A percentile compares a stretch with the other conserved stretches of the same genome.
Conservation (phyloP, 1,140 invertebrate genomes). For the Riptortus pedestris region DNA sequence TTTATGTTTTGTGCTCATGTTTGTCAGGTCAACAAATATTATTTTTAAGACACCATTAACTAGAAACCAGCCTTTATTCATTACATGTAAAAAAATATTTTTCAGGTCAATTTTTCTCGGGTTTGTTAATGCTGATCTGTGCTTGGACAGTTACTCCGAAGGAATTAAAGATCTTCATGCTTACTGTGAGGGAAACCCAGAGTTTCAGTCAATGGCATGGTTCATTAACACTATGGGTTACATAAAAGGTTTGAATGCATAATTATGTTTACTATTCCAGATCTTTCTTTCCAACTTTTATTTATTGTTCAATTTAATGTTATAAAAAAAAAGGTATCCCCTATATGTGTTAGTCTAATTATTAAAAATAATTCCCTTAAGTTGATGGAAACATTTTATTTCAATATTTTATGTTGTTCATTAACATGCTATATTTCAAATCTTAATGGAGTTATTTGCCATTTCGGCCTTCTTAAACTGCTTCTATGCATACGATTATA, state of each 20-base stretch:
- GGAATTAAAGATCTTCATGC: background rate
- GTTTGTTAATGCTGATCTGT: background rate
- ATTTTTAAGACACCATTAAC: background rate
- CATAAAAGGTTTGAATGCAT: conserved; percentile 1
- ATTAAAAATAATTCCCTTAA: too few relatives aligned
- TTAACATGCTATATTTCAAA: too few relatives aligned
- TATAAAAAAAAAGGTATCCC: too few relatives aligned
- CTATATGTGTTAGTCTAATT: too few relatives aligned
- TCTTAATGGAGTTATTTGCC: too few relatives aligned
- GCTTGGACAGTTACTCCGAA: background rate
- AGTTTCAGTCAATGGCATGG: background rate
- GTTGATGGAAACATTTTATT: too few relatives aligned
- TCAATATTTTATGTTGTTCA: too few relatives aligned
- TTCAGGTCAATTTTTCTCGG: background rate
- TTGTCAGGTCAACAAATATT: background rate
- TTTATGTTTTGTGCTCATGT: background rate
- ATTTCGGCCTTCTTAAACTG: too few relatives aligned
- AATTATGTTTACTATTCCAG: too few relatives aligned
- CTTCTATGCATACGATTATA: too few relatives aligned
- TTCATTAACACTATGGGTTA: conserved; percentile 18
- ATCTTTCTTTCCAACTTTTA: too few relatives aligned
- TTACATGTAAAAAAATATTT: background rate
- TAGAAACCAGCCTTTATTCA: background rate
- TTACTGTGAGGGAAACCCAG: background rate
- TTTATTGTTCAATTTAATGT: too few relatives aligned